Percentiles rank a stretch among this genome's conserved stretches.
Conservation (phyloP, 2,113 vertebrate species). For the Natator depressus region DNA sequence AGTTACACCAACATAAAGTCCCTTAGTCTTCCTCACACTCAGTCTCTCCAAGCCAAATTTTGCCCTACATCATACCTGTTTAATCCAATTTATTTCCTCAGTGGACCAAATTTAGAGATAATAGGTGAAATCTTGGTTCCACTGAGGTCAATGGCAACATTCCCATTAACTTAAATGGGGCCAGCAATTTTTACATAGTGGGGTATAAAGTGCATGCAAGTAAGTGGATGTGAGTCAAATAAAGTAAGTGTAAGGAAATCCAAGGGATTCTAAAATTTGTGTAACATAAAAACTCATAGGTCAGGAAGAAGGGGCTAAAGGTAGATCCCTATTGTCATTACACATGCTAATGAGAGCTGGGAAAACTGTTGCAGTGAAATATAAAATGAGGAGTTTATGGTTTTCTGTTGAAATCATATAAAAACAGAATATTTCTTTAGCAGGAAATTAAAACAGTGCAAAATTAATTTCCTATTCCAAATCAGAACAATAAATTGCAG, state of each 20-base stretch:
- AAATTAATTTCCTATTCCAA: too few relatives aligned
- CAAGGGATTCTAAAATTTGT: background rate
- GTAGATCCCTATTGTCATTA: background rate
- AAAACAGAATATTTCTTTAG: too few relatives aligned
- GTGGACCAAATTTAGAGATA: background rate
- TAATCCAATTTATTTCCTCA: background rate
- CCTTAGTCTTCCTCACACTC: background rate
- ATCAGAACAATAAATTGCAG: too few relatives aligned
- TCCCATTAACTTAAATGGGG: background rate
- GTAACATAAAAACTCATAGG: background rate
- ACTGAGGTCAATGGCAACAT: background rate
- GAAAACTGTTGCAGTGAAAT: too few relatives aligned
- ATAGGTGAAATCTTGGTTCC: background rate
- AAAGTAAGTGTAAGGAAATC: background rate
- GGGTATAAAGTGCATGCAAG: slow-evolving; percentile 10
- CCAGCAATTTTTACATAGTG: background rate
- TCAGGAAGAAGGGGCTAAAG: background rate
- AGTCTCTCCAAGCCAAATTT: background rate
- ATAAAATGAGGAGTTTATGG: too few relatives aligned
- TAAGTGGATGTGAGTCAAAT: background rate
- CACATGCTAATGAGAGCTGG: too few relatives aligned
- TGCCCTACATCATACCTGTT: background rate
- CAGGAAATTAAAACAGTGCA: too few relatives aligned
- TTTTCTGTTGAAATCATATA: too few relatives aligned
- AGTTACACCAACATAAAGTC: background rate